Base-by-base conservation (phyloP, 2,113 vertebrate genomes). In the Calyptommatus sinebrachiatus region DNA sequence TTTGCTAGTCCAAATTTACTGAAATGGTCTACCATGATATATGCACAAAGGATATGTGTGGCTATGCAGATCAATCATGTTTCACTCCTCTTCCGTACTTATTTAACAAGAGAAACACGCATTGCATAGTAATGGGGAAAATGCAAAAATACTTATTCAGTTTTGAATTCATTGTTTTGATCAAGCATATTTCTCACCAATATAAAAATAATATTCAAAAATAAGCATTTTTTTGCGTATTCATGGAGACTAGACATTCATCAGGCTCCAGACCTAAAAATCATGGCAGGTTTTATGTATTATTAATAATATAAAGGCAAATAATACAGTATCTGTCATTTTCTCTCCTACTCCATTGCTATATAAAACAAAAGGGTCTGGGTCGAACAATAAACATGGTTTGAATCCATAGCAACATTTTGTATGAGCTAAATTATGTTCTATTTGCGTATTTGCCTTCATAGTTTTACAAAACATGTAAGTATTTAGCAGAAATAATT, bases 301-400 rank as follows among this genome's bases (percentile, higher is more conserved):
- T 50, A 41, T 41, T 41, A 41, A 41, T 5, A 72, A 28, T 35
- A 24, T 83, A 28, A 53, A 29, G 78, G 9, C 80, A 82, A 72
- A 76, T 85, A 89, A 80, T 84, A 0, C 81, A 86, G 89, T 71
- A 65, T 69, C 12, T 63, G 4, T 50, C 41, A 57, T n/a, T 68
- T 81, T 6, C 20, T 74, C 18, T 83, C 45, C 31, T 12, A 26
- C 76, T 78, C 83, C 53, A 16, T 80, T 29, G 5, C 24, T 26
- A 29, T n/a, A 46, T 24, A 29, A 68, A 28, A 77, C 4, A 48
- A 2, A 71, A 48, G 22, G 66, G 73, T 63, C 63, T 65, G 14
- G 78, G 57, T 46, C 60, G 28, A 84, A 41, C 7, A 65, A 63
- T 80, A 63, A 24, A 81, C 11, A 22, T 75, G 29, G 18, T 20